Conservation (phyloP, 1,140 invertebrate genomes). For the Lasaia peninsularis region DNA sequence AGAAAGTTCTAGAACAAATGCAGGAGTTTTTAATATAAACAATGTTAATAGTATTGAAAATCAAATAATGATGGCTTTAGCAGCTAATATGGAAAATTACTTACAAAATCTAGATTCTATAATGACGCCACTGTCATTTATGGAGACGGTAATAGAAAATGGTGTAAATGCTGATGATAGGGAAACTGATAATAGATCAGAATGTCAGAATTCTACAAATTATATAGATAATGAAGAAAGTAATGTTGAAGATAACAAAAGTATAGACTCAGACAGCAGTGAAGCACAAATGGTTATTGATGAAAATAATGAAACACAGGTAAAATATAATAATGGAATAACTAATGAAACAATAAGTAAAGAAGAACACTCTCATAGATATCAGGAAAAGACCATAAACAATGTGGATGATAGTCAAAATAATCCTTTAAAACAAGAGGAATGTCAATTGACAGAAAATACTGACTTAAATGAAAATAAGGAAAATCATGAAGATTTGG, state of each 20-base stretch:
- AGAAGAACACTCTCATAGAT: neutral
- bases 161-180: neutral
- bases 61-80: slow-evolving; percentile 48
- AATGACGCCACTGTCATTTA: slow-evolving; percentile 25
- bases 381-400: neutral
- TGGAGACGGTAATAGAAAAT: slow-evolving; percentile 18
- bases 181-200: slow-evolving; percentile 6
- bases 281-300: neutral
- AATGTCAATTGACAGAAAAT: neutral
- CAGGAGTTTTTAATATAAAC: slow-evolving; percentile 30
- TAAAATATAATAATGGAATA: neutral
- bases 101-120: slow-evolving; percentile 44
- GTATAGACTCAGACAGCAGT: slow-evolving; percentile 13
- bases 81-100: slow-evolving; percentile 52
- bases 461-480: neutral
- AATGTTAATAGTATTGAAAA: slow-evolving; percentile 47
- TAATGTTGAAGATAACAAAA: neutral
- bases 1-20: slow-evolving; percentile 17
- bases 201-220: neutral
- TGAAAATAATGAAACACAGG: slow-evolving; percentile 18
- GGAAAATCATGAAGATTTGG: neutral
- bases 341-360: neutral
- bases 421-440: neutral
- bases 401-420: neutral
- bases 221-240: slow-evolving; percentile 9